Evolutionary conservation across 2,797 vertebrate genomes (phyloP).

Genomic region (Poeciliopsis infans): DNA sequence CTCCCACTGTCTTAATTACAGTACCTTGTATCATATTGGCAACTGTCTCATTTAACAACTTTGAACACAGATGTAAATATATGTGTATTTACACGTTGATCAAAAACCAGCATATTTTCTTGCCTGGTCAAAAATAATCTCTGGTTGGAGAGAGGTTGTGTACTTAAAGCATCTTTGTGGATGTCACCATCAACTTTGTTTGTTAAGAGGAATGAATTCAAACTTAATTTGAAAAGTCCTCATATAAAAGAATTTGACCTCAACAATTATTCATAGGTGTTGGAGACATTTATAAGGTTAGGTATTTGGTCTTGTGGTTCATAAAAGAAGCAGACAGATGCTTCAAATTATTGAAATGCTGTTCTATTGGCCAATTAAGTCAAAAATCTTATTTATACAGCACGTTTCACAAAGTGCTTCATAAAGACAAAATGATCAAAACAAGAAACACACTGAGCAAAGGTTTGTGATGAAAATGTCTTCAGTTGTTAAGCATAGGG

Average conservation of each 20-base stretch:
- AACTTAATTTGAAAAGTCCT: not conserved
- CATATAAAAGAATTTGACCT: not conserved
- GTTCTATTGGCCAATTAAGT: not conserved
- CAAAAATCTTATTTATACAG: not conserved
- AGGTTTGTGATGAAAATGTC: not conserved
- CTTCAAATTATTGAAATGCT: conserved; percentile 1
- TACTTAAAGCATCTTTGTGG: not conserved
- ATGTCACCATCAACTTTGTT: not conserved
- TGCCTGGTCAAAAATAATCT: not conserved
- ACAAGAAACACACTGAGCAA: not conserved
- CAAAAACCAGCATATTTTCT: not conserved
- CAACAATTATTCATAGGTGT: not conserved
- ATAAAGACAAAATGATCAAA: not conserved
- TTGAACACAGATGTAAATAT: conserved; percentile 5
- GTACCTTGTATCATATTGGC: not conserved
- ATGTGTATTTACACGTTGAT: not conserved
- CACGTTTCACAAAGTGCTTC: not conserved
- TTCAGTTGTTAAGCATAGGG: not conserved
- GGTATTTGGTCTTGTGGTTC: not conserved
- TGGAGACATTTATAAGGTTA: not conserved
- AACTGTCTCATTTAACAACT: not conserved
- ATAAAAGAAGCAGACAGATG: not conserved
- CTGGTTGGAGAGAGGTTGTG: not conserved
- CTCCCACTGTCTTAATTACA: not conserved
- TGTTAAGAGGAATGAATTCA: not conserved